Conservation (phyloP, 2,113 vertebrate genomes). For the Melanotaenia duboulayi region DNA sequence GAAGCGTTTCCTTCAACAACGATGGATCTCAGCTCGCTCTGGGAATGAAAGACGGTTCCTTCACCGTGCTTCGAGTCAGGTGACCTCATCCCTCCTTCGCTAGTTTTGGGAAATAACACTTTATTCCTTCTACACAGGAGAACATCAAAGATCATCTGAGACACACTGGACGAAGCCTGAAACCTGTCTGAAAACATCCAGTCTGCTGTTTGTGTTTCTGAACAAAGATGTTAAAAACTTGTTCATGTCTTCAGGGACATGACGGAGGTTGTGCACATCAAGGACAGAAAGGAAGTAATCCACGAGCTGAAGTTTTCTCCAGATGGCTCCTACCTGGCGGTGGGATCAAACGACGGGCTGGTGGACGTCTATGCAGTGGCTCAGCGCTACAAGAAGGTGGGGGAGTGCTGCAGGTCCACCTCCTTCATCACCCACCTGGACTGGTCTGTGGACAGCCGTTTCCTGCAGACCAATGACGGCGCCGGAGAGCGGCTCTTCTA, state of each 20-base stretch:
- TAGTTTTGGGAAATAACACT: no score
- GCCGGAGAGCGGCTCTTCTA: slow-evolving; percentile 92
- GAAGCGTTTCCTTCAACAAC: slow-evolving; percentile 92
- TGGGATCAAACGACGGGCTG: slow-evolving; percentile 94
- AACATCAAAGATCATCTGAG: no score
- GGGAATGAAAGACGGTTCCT: slow-evolving; percentile 98
- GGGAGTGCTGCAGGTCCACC: slow-evolving; percentile 91
- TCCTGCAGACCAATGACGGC: slow-evolving; percentile 95
- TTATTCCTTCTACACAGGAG: no score
- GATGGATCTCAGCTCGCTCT: slow-evolving; percentile 95
- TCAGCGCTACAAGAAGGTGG: slow-evolving; percentile 96
- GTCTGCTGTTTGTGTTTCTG: neutral
- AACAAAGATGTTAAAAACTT: no score
- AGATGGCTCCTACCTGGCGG: slow-evolving; percentile 92
- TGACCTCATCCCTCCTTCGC: slow-evolving; percentile 22
- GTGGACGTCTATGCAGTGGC: slow-evolving; percentile 93
- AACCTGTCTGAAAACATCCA: no score
- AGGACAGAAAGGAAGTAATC: slow-evolving; percentile 97
- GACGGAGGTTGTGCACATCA: slow-evolving; percentile 98
- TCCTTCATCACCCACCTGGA: slow-evolving; percentile 98
- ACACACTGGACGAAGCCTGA: no score
- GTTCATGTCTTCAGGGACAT: slow-evolving; percentile 86
- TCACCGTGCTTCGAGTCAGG: slow-evolving; percentile 97
- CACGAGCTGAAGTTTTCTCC: slow-evolving; percentile 98
- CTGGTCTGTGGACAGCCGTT: slow-evolving; percentile 96